Conservation (phyloP, 53 echinoderm and acorn worm genomes). For the Pentamera pediparva region DNA sequence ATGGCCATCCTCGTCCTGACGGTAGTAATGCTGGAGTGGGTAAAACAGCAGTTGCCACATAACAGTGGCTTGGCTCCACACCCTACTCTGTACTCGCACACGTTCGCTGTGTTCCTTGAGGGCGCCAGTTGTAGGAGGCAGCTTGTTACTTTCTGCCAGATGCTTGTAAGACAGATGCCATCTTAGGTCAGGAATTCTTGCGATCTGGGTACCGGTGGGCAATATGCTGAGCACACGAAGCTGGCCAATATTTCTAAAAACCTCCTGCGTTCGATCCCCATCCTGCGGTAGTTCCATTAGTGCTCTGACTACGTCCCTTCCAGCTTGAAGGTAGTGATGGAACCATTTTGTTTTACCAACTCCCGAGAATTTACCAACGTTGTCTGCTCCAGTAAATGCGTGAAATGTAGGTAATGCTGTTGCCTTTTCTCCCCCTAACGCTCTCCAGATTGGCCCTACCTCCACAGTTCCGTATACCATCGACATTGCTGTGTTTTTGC, state of each 20-base stretch:
- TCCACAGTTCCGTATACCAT: conserved; percentile 24
- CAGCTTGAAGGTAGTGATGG: conserved; percentile 25
- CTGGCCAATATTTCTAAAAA: conserved; percentile 31
- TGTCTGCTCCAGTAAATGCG: conserved; percentile 45
- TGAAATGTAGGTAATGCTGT: conserved; percentile 49
- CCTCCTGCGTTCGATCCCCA: conserved; percentile 15
- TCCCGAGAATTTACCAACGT: conserved; percentile 29
- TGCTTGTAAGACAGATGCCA: conserved; percentile 47
- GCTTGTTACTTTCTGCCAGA: conserved; percentile 37
- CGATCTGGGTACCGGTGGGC: conserved; percentile 31
- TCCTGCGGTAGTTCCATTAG: conserved; percentile 25
- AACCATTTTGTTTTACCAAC: conserved; percentile 42
- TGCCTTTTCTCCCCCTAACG: conserved; percentile 31
- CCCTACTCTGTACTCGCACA: conserved; percentile 32
- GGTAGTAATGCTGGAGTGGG: conserved; percentile 41
- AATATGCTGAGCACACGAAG: conserved; percentile 6
- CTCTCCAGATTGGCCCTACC: conserved; percentile 28
- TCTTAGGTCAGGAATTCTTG: conserved; percentile 41
- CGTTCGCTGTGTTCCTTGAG: conserved; percentile 38
- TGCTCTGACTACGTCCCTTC: conserved; percentile 17
- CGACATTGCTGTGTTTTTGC: conserved; percentile 28
- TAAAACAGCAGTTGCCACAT: conserved; percentile 24
- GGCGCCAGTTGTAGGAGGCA: conserved; percentile 25
- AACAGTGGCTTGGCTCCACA: conserved; percentile 34
- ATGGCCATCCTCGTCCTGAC: conserved; percentile 3